These are phyloP conservation scores for Heliconius charithonia DNA, from an alignment of 2,888 invertebrate genomes.

Conservation along the genomic window DNA sequence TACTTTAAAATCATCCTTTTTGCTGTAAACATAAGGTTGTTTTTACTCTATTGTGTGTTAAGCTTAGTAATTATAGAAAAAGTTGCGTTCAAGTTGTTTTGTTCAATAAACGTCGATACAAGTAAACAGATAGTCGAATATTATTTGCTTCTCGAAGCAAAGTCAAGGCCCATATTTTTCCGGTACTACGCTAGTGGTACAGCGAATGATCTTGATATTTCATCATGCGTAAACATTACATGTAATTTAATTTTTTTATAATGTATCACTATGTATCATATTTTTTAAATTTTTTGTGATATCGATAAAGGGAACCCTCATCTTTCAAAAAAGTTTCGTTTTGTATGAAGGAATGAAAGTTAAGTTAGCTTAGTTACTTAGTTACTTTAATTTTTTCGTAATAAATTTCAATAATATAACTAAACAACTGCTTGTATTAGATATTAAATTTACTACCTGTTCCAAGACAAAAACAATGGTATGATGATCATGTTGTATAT, in stretches of 20 bases:
- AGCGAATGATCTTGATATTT: neutral
- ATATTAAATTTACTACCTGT: too few relatives aligned
- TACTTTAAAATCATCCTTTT: slow-evolving; percentile 9
- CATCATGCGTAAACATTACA: neutral
- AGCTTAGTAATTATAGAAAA: slow-evolving; percentile 48
- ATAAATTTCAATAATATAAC: too few relatives aligned
- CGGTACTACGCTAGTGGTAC: neutral
- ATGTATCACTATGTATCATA: neutral
- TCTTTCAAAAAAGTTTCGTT: too few relatives aligned
- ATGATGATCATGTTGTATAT: too few relatives aligned
- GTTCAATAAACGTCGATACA: slow-evolving; percentile 44
- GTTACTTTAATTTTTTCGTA: too few relatives aligned
- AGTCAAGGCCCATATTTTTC: slow-evolving; percentile 46
- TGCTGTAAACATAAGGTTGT: neutral
- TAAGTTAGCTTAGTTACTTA: too few relatives aligned
- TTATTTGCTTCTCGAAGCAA: slow-evolving; percentile 32
- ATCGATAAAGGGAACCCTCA: neutral
- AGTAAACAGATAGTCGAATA: slow-evolving; percentile 39
- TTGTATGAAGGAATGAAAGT: too few relatives aligned
- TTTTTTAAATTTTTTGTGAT: neutral
- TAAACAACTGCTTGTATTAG: too few relatives aligned
- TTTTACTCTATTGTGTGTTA: slow-evolving; percentile 6
- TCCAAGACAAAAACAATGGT: too few relatives aligned
- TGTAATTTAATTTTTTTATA: neutral
- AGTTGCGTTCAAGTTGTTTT: slow-evolving; percentile 52